Evolutionary conservation across 2,888 invertebrate species (phyloP).

Genomic region (Pterostichus madidus): DNA sequence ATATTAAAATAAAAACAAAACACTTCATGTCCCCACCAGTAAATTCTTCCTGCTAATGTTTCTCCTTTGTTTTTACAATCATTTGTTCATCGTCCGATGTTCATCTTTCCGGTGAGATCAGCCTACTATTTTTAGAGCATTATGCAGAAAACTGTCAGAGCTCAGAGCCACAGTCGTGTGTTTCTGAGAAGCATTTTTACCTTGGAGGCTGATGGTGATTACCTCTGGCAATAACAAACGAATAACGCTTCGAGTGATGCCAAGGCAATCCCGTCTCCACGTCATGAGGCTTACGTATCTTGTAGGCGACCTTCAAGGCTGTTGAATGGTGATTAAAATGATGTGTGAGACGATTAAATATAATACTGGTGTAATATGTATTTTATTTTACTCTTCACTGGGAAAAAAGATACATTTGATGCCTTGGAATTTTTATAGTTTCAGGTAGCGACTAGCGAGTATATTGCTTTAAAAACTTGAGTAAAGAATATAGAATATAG

Average conservation of each 20-base stretch:
- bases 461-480: too few species aligned
- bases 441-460: too few species aligned
- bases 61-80: conserved; percentile 48
- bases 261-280: conserved; percentile 48
- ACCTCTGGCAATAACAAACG: not conserved
- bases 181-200: conserved; percentile 24
- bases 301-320: conserved; percentile 52
- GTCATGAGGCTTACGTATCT: conserved; percentile 9
- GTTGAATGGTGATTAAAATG: not conserved
- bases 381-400: too few species aligned
- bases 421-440: too few species aligned
- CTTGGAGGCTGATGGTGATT: conserved; percentile 23
- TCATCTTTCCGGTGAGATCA: conserved; percentile 64
- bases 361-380: conserved; percentile 1
- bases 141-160: conserved; percentile 37
- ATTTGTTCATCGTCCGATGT: conserved; percentile 47
- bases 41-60: conserved; percentile 18
- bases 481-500: too few species aligned
- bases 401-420: too few species aligned
- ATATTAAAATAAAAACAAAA: not conserved
- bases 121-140: conserved; percentile 59
- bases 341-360: not conserved
- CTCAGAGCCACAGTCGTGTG: not conserved
- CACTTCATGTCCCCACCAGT: too few species aligned
- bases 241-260: conserved; percentile 28